Conservation (phyloP, 2,113 vertebrate genomes). For the Lathamus discolor region DNA sequence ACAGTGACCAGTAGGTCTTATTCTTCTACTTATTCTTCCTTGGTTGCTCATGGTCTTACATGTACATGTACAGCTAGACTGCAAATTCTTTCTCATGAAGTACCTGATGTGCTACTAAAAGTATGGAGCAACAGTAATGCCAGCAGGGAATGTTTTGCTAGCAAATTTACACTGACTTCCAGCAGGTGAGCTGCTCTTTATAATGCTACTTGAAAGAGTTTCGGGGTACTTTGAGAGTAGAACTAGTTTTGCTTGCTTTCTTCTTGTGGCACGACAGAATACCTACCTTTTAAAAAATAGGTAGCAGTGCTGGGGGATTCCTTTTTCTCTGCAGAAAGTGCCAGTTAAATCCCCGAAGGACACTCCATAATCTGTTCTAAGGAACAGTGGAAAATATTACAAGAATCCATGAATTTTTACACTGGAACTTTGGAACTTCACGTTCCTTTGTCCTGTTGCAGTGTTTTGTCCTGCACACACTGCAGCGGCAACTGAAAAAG, state of each 20-base stretch:
- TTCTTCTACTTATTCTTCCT: not conserved
- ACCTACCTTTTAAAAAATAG: not conserved
- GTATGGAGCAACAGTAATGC: not conserved
- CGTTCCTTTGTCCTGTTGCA: not conserved
- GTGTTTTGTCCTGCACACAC: not conserved
- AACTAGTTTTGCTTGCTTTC: not conserved
- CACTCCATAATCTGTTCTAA: not conserved
- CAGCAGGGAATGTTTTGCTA: not conserved
- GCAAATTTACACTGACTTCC: not conserved
- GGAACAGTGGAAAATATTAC: not conserved
- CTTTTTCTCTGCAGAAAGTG: not conserved
- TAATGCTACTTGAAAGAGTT: not conserved
- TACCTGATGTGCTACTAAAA: not conserved
- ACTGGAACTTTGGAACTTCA: not conserved
- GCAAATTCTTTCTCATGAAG: not conserved
- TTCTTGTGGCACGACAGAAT: accelerated
- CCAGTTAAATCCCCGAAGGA: not conserved
- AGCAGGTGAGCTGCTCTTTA: not conserved
- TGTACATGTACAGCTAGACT: no score
- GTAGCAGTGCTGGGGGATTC: not conserved
- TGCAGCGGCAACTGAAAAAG: not conserved
- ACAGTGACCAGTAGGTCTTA: not conserved
- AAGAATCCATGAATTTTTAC: not conserved
- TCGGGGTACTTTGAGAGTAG: not conserved
- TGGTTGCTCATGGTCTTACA: not conserved